Base-by-base conservation (phyloP, 2,113 vertebrate genomes). In the Nothocercus nigrocapillus region DNA sequence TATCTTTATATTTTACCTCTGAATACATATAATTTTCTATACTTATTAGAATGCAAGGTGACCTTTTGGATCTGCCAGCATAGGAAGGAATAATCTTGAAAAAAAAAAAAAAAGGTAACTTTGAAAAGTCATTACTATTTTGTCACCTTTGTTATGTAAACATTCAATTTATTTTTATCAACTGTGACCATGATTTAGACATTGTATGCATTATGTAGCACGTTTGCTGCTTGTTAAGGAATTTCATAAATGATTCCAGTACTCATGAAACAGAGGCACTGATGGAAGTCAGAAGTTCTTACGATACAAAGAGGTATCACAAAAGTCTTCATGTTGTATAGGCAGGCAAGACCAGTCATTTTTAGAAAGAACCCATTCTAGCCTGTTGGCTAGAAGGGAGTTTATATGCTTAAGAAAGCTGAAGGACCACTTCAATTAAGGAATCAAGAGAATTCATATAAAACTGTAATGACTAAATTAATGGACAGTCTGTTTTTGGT, bases 161-260 rank as follows among this genome's bases (percentile, higher is more conserved):
- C 18, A 56, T 7, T 87, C 20, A 51, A 19, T 92, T 96, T 88
- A 63, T 93, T 90, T 96, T 93, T 85, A 62, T 89, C 72, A 45
- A 28, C 18, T 51, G 0, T 25, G 15, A 14, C 21, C 4, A 25
- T 58, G 17, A 79, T 94, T 74, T 92, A 84, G 38, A 62, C 54
- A 68, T 70, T 66, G 19, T 62, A 59, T 64, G 12, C 18, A 53
- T 92, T 87, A 13, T 36, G 27, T 17, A 56, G 22, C 49, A 73
- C 0, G 0, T 21, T 79, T 89, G 66, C 30, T 91, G 40, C 28
- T 89, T 75, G 30, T 58, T 69, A n/a, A 69, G 38, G 25, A 13
- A 20, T 86, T 47, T 74, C 30, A 56, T 38, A 64, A 67, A 74
- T 72, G 1, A 59, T 53, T 82, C 59, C 49, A 79, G 8, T 66